Evolutionary conservation across 2,797 vertebrate species (phyloP).

Genomic region (Garrulus glandarius): DNA sequence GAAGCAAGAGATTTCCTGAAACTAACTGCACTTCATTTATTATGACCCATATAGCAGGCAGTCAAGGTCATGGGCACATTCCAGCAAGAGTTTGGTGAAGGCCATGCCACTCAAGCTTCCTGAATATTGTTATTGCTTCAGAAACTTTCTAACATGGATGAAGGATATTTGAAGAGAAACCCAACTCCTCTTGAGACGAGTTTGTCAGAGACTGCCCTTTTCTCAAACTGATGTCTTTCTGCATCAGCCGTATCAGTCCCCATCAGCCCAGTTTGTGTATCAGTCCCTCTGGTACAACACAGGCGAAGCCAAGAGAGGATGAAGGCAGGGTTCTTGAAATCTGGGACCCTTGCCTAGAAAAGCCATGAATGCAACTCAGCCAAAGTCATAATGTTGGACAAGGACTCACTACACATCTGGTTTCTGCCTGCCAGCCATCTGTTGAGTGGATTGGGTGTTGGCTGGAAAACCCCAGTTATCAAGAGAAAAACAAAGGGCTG

Average conservation of each 20-base stretch:
- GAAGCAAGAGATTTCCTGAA: not conserved
- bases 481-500: not conserved
- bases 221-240: not conserved
- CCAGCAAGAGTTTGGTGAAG: not conserved
- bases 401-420: constrained; percentile 46
- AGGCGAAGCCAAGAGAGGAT: not conserved
- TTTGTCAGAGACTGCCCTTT: not conserved
- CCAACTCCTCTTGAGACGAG: not conserved
- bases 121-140: not conserved
- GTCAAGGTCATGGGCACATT: not conserved
- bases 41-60: not conserved
- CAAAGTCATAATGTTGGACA: constrained; percentile 22
- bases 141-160: not conserved
- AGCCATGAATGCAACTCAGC: not conserved
- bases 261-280: not conserved
- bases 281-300: not conserved
- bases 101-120: not conserved
- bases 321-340: constrained; percentile 30
- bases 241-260: not conserved
- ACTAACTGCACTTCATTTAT: not conserved
- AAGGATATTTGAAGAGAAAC: not conserved
- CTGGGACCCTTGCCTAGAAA: constrained; percentile 52
- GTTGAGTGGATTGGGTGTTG: constrained; percentile 49
- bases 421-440: constrained; percentile 62
- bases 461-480: constrained; percentile 36